Base-by-base conservation (phyloP, 2,888 invertebrate genomes). In the Parelbella ahira region DNA sequence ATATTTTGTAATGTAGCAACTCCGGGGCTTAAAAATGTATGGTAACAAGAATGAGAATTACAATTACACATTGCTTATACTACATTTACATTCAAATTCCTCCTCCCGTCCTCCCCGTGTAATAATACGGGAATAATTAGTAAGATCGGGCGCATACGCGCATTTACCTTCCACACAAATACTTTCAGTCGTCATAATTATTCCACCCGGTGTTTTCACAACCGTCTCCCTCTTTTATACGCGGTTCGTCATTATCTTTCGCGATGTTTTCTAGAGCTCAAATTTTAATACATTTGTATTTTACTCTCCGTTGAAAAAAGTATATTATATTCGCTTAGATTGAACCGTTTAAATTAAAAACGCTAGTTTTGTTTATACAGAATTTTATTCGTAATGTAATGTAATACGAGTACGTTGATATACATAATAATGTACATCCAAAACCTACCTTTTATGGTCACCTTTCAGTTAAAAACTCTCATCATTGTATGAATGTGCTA, bases 131-230 rank as follows among this genome's bases (percentile, higher is more conserved):
- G 39, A 25, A 39, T 39, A 39, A 39, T 39, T 39, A 39, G 32
- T 25, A 32, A 19, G 25, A 32, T 39, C 19, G 39, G 30, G 38
- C 30, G 32, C 39, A 39, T 32, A 39, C 39, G 32, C 32, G 39
- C 32, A 19, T 32, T 39, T 39, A 39, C 30, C 30, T 32, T 29
- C 32, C 32, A 3, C 25, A 24, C 8, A 32, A 39, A 39, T 32
- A 39, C 32, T 32, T 25, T 32, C 39, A 39, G 19, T 32, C 39
- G 39, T 39, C 32, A 32, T 32, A 39, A 39, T 39, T 39, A 39
- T 39, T 39, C 32, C 39, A 25, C 24, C 39, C 39, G 25, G 32
- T 39, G 38, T 39, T 39, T 39, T 39, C 32, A 39, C 38, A 30
- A 19, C 24, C 24, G 15, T 34, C 9, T 21, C 21, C 30, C 30